Conservation (phyloP, 2,797 vertebrate genomes). For the Gymnothorax reevesii region DNA sequence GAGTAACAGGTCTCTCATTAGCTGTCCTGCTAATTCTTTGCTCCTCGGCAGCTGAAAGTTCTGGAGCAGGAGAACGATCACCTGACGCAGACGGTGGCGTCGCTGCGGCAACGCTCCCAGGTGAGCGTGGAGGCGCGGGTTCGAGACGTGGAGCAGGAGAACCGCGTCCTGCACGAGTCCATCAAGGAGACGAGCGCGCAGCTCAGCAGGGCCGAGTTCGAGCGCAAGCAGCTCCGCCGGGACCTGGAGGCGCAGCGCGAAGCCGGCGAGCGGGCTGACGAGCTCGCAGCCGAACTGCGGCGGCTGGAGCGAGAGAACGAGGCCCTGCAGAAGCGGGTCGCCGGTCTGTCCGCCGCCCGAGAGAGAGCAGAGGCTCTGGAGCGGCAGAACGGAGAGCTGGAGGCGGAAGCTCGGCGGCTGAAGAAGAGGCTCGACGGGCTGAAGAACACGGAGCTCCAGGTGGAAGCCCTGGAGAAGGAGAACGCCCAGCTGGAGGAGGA, state of each 20-base stretch:
- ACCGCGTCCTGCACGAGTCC: constrained; percentile 92
- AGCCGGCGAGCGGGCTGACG: constrained; percentile 88
- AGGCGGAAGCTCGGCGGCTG: constrained; percentile 84
- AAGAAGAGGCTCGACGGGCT: constrained; percentile 86
- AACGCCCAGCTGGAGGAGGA: constrained; percentile 91
- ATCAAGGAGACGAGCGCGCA: constrained; percentile 92
- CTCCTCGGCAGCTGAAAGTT: constrained; percentile 79
- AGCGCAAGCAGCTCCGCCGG: constrained; percentile 90
- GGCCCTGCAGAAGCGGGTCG: constrained; percentile 88
- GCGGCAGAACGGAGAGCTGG: constrained; percentile 89
- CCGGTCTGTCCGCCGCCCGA: constrained; percentile 89
- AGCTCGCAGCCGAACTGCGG: constrained; percentile 84
- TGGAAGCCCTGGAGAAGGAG: constrained; percentile 93
- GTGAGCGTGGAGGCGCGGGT: constrained; percentile 91
- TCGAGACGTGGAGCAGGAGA: constrained; percentile 96
- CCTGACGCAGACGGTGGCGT: constrained; percentile 86
- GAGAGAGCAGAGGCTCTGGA: constrained; percentile 88
- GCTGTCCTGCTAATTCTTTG: neutral
- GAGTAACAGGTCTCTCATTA: too few relatives aligned
- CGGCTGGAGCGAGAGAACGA: constrained; percentile 91
- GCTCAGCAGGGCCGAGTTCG: constrained; percentile 91
- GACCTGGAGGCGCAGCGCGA: constrained; percentile 91
- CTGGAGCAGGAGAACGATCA: constrained; percentile 95
- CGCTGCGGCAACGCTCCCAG: constrained; percentile 90
- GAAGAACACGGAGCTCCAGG: constrained; percentile 82